Conservation (phyloP, 64 coral and sea anemone genomes). For the Stichodactyla helianthus region DNA sequence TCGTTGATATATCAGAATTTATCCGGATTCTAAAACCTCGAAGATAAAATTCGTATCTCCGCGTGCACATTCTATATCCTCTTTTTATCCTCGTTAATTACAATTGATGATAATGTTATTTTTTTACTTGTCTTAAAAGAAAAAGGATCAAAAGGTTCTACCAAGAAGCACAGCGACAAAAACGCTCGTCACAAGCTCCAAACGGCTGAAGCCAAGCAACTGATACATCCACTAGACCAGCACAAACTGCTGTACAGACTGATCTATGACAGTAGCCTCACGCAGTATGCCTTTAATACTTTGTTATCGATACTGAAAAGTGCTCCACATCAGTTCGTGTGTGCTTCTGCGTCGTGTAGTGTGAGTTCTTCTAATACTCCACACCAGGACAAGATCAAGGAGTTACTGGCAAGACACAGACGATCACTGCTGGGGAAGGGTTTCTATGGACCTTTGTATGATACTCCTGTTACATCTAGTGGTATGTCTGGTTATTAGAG, state of each 20-base stretch:
- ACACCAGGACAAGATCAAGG: constrained; percentile 93
- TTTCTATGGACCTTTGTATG: constrained; percentile 89
- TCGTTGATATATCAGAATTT: no score
- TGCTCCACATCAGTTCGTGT: constrained; percentile 89
- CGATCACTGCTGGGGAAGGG: constrained; percentile 88
- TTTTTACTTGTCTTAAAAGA: constrained; percentile 9
- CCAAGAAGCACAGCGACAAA: constrained; percentile 8
- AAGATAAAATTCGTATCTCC: no score
- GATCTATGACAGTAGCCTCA: constrained; percentile 83
- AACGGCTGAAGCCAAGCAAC: constrained; percentile 14
- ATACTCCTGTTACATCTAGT: constrained; percentile 34
- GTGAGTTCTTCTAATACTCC: constrained; percentile 87
- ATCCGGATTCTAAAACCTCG: no score
- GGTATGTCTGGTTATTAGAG: neutral
- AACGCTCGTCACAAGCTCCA: constrained; percentile 40
- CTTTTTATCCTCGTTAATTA: neutral
- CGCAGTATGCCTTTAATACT: constrained; percentile 78
- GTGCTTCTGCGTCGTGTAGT: constrained; percentile 75
- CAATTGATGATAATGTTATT: no score
- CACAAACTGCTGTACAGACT: constrained; percentile 78
- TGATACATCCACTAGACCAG: constrained; percentile 75
- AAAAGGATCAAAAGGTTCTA: constrained; percentile 16
- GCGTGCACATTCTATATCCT: no score
- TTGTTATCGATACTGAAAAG: constrained; percentile 60
- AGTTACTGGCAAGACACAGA: constrained; percentile 74